Evolutionary conservation across 1,140 invertebrate species (phyloP).

Genomic region (Aphelinus atriplicis): DNA sequence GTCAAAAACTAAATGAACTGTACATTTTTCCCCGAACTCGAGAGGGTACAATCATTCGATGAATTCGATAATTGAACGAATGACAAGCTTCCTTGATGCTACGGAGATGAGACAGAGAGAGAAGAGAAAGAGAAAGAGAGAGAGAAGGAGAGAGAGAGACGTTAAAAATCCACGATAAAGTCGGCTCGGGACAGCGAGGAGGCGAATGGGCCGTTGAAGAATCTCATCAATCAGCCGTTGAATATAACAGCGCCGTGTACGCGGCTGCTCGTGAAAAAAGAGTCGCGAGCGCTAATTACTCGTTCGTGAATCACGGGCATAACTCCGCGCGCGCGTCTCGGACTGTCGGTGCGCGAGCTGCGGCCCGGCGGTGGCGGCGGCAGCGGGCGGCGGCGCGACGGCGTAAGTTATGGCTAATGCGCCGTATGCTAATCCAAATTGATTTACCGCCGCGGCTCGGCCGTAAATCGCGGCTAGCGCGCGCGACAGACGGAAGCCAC

Average conservation of each 20-base stretch:
- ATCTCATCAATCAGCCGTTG: too few species aligned
- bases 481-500: slow-evolving; percentile 11
- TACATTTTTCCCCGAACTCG: too few species aligned
- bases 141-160: background rate
- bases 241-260: background rate
- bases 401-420: slow-evolving; percentile 58
- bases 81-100: background rate
- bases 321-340: background rate
- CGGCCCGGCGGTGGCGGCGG: background rate
- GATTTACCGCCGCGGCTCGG: slow-evolving; percentile 54
- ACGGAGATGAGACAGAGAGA: background rate
- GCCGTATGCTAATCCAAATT: slow-evolving; percentile 60
- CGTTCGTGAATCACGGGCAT: slow-evolving; percentile 29
- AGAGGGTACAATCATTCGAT: too few species aligned
- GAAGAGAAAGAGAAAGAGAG: background rate
- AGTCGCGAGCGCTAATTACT: slow-evolving; percentile 15
- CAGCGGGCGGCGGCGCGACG: background rate
- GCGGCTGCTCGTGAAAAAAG: background rate
- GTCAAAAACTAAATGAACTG: too few species aligned
- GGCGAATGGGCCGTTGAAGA: too few species aligned
- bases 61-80: too few species aligned
- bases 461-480: slow-evolving; percentile 53
- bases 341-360: background rate
- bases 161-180: background rate
- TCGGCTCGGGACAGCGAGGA: background rate